Evolutionary conservation across 2,797 vertebrate genomes (phyloP).

Genomic region (Iguana delicatissima): DNA sequence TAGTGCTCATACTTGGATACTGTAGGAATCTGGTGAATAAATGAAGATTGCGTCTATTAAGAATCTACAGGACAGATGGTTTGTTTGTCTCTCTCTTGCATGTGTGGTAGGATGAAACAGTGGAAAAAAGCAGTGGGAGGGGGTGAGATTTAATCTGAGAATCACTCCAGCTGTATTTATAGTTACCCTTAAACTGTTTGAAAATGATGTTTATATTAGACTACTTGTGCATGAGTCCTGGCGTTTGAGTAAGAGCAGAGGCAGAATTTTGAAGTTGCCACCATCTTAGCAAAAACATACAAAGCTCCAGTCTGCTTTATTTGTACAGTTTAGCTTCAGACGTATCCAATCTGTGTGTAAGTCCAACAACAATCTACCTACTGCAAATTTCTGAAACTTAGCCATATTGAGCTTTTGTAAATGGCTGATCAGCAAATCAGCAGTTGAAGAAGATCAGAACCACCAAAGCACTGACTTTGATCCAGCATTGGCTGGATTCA

Average conservation of each 20-base stretch:
- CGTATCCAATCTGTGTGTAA: neutral
- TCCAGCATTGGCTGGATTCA: neutral
- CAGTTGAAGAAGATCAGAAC: neutral
- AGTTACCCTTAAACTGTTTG: neutral
- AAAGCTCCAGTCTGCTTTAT: neutral
- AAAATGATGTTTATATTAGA: neutral
- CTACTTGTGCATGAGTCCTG: neutral
- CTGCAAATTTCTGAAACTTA: neutral
- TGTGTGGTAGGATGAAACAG: neutral
- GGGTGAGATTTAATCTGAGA: neutral
- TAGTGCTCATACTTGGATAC: neutral
- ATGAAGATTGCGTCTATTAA: neutral
- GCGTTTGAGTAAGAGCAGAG: neutral
- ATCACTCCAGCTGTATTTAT: neutral
- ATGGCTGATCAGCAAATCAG: neutral
- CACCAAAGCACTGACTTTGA: neutral
- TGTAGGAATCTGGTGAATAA: constrained; percentile 10
- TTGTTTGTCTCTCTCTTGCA: neutral
- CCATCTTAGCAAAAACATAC: neutral
- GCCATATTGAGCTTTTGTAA: neutral
- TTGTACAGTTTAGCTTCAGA: neutral
- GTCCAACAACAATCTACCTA: neutral
- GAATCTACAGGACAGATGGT: neutral
- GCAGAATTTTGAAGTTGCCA: neutral
- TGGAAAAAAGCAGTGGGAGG: neutral